Conservation (phyloP, 2,888 invertebrate genomes). For the Stenurella melanura region DNA sequence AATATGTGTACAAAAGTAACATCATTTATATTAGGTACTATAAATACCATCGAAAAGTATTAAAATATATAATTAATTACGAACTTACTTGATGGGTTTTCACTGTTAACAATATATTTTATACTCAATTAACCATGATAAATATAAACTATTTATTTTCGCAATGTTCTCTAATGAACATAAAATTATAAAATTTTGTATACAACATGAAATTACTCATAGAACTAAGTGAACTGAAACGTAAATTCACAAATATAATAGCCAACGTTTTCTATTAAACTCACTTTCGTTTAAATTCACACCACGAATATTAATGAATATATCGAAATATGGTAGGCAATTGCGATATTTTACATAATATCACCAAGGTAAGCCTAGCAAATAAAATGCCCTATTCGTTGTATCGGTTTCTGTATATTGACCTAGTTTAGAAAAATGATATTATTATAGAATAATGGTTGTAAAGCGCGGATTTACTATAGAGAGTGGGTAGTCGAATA, state of each 20-base stretch:
- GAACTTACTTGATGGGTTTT: slow-evolving; percentile 21
- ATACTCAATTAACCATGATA: neutral
- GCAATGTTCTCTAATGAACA: neutral
- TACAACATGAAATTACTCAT: slow-evolving; percentile 17
- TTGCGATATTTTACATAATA: slow-evolving; percentile 37
- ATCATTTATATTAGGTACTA: neutral
- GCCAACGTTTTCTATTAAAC: slow-evolving; percentile 20
- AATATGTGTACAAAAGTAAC: neutral
- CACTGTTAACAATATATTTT: slow-evolving; percentile 12
- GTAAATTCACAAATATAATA: slow-evolving; percentile 12
- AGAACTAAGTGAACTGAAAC: slow-evolving; percentile 20
- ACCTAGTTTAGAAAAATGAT: slow-evolving; percentile 27
- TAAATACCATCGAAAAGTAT: neutral
- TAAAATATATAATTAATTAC: neutral
- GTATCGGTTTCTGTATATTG: slow-evolving; percentile 23
- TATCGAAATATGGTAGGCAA: slow-evolving; percentile 27
- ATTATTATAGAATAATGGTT: too few species aligned
- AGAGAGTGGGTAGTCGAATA: too few species aligned
- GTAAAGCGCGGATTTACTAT: too few species aligned
- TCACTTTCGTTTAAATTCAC: slow-evolving; percentile 28
- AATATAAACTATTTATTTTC: neutral
- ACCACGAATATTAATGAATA: slow-evolving; percentile 36
- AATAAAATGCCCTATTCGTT: slow-evolving; percentile 16
- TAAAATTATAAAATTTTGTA: slow-evolving; percentile 17
- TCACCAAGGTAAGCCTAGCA: slow-evolving; percentile 24